Conservation (phyloP, 2,888 invertebrate genomes). For the Plebejus anna region DNA sequence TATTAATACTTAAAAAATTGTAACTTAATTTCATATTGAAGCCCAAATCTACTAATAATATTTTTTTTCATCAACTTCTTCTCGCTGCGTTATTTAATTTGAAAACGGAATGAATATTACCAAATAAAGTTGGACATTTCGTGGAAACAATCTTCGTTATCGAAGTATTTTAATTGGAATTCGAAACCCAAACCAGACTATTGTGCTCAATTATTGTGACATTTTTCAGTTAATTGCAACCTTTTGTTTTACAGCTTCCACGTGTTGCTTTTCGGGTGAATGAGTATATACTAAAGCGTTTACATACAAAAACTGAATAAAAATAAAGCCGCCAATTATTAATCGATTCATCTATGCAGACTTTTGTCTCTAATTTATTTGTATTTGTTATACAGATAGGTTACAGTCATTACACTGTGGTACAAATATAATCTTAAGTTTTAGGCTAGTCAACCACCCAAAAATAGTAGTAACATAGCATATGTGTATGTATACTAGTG, state of each 20-base stretch:
- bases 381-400: too few species aligned
- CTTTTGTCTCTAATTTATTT: too few species aligned
- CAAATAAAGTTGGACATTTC: not conserved
- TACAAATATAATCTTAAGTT: too few species aligned
- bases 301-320: not conserved
- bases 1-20: too few species aligned
- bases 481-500: too few species aligned
- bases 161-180: conserved; percentile 13
- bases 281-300: not conserved
- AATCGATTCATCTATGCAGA: too few species aligned
- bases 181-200: not conserved
- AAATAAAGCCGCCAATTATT: too few species aligned
- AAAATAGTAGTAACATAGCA: too few species aligned
- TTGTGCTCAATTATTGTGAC: conserved; percentile 10
- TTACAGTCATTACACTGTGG: too few species aligned
- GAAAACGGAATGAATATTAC: not conserved
- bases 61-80: not conserved
- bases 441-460: too few species aligned
- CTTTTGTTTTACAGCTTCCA: not conserved
- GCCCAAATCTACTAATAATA: not conserved
- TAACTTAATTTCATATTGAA: not conserved
- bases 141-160: conserved; percentile 8
- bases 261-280: not conserved
- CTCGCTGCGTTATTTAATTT: not conserved
- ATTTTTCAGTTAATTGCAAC: not conserved